Base-by-base conservation (phyloP, 2,113 vertebrate genomes). In the Stigmatopora nigra region DNA sequence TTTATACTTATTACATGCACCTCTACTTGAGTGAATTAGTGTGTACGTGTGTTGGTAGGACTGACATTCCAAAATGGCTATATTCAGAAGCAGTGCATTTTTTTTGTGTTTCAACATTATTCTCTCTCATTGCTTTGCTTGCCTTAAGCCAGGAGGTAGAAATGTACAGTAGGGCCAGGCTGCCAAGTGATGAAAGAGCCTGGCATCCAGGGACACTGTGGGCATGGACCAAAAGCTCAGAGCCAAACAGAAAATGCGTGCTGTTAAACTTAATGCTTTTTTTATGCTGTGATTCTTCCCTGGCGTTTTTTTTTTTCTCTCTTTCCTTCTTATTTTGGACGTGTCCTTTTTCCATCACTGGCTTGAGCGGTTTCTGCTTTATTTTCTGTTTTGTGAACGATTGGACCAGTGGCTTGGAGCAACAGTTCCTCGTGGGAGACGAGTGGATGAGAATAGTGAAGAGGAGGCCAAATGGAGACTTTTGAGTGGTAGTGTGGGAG, bases 111-210 rank as follows among this genome's bases (percentile, higher is more conserved):
- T 84, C 82, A 88, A 72, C 63, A 70, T 81, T 31, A 31, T 31
- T 31, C 25, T 31, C 25, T 31, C 25, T 80, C 72, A 82, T 78
- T 86, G 82, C 76, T 83, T 87, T 58, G 68, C 81, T 87, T 81
- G 86, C 88, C 86, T 85, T 78, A 82, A 87, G 90, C 88, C 90
- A 89, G 86, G 85, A 90, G 87, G 87, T 88, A 87, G 78, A 84
- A 84, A 84, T 88, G 83, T 81, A 86, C 87, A 84, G 82, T 73
- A 83, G 86, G 78, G 81, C 84, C 85, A 82, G 74, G 82, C 83
- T 89, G 87, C 84, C 84, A 89, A 90, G 88, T 85, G 87, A 90
- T 91, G 86, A 91, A 92, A 92, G 89, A 78, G 68, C 82, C 86
- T 87, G 87, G 87, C 89, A 87, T 88, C 83, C 78, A 84, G 82